phyloP scores from a whole-genome alignment of 2,888 invertebrate genomes.

The Troglohyphantes excavatus region DNA sequence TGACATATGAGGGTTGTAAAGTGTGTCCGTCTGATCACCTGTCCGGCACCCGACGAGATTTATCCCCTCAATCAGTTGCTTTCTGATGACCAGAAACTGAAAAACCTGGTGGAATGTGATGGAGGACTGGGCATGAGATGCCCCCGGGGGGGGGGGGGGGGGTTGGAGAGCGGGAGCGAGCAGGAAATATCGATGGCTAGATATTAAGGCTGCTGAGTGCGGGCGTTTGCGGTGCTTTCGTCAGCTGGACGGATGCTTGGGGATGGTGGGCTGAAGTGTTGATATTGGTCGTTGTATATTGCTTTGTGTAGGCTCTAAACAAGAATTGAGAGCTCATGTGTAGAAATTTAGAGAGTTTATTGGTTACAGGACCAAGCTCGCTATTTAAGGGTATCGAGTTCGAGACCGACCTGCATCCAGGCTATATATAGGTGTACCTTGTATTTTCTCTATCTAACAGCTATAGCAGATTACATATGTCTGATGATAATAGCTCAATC shows the following conservation, averaged over 20 bases:
- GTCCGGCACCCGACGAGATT: slow-evolving; percentile 62
- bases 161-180: not conserved
- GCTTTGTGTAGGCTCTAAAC: too few relatives aligned
- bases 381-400: too few relatives aligned
- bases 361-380: too few relatives aligned
- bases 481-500: too few relatives aligned
- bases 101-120: slow-evolving; percentile 38
- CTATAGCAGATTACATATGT: too few relatives aligned
- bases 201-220: slow-evolving; percentile 39
- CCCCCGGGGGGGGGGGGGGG: slow-evolving; percentile 5
- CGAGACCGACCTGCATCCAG: too few relatives aligned
- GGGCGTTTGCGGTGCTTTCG: slow-evolving; percentile 47
- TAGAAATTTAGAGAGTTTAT: too few relatives aligned
- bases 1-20: slow-evolving; percentile 72
- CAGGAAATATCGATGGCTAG: slow-evolving; percentile 31
- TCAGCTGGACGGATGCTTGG: slow-evolving; percentile 34
- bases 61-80: slow-evolving; percentile 73
- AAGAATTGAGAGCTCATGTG: too few relatives aligned
- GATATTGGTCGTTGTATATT: not conserved
- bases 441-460: too few relatives aligned
- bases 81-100: slow-evolving; percentile 53
- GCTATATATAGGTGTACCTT: too few relatives aligned
- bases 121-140: not conserved
- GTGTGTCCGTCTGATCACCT: slow-evolving; percentile 74
- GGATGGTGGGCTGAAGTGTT: slow-evolving; percentile 1